phyloP scores from a whole-genome alignment of 2,888 invertebrate species.

The Lasioglossum malachurum region DNA sequence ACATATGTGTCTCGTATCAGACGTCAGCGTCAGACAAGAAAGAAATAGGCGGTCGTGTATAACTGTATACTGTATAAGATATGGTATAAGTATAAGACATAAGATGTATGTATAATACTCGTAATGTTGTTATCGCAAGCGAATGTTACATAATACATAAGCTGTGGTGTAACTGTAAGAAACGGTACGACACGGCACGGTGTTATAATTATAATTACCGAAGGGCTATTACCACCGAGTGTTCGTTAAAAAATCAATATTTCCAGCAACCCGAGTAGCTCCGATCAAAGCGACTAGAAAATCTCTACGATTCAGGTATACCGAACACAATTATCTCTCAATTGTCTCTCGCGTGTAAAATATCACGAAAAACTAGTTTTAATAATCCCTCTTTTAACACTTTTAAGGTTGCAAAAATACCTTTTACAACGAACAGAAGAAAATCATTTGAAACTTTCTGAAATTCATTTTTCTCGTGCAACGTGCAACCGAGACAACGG shows the following conservation, averaged over 20 bases:
- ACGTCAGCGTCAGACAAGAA: slow-evolving; percentile 42
- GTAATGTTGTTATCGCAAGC: slow-evolving; percentile 47
- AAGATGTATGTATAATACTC: slow-evolving; percentile 33
- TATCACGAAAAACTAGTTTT: not conserved
- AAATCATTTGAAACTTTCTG: no score
- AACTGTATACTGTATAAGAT: no score
- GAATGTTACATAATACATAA: slow-evolving; percentile 59
- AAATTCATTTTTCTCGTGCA: no score
- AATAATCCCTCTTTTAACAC: no score
- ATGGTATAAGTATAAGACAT: no score
- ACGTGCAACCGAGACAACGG: no score
- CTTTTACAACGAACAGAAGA: no score
- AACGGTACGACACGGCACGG: not conserved
- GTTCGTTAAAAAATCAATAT: not conserved
- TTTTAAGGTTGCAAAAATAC: no score
- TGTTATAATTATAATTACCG: slow-evolving; percentile 16
- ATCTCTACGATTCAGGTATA: not conserved
- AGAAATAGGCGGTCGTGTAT: slow-evolving; percentile 54
- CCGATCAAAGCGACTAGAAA: not conserved
- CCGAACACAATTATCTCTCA: not conserved
- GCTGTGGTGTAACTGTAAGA: slow-evolving; percentile 50
- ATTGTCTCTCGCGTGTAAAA: not conserved
- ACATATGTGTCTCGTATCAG: slow-evolving; percentile 54
- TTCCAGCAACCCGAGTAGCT: not conserved
- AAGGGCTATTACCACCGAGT: not conserved